Conservation (phyloP, 2,797 vertebrate species). For the Hippopotamyrus pictus region DNA sequence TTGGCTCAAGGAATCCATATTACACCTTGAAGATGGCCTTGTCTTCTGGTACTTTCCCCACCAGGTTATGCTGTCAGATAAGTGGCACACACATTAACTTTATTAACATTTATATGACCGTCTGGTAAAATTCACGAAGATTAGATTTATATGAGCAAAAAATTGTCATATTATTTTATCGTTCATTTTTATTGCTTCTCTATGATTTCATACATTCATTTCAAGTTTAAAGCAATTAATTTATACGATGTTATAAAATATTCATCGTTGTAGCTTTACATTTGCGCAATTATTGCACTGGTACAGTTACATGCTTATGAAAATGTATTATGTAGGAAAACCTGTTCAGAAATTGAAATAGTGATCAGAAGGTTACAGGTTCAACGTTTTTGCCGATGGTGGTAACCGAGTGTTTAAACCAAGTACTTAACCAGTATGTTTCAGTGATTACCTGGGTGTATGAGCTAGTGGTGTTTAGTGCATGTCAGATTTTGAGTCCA, state of each 20-base stretch:
- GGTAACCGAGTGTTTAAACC: not conserved
- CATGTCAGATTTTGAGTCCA: not conserved
- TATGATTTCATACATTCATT: not conserved
- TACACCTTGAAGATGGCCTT: not conserved
- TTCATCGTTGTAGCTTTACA: not conserved
- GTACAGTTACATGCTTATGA: not conserved
- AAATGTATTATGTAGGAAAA: not conserved
- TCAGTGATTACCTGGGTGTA: not conserved
- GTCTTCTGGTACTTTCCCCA: not conserved
- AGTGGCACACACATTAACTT: not conserved
- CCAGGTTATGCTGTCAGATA: not conserved
- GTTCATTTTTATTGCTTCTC: not conserved
- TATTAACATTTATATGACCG: not conserved
- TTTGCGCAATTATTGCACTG: not conserved
- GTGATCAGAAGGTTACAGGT: not conserved
- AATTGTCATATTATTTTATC: not conserved
- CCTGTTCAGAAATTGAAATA: not conserved
- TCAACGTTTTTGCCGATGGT: not conserved
- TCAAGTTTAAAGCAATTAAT: not conserved
- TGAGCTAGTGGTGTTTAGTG: not conserved
- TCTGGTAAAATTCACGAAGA: not conserved
- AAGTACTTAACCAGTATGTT: not conserved
- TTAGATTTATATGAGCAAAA: not conserved
- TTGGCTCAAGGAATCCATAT: not conserved
- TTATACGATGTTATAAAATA: not conserved